Percentiles rank a stretch among this genome's conserved stretches.
Evolutionary conservation across 1,140 invertebrate genomes (phyloP).

Genomic region (Drosophila nikananu): DNA sequence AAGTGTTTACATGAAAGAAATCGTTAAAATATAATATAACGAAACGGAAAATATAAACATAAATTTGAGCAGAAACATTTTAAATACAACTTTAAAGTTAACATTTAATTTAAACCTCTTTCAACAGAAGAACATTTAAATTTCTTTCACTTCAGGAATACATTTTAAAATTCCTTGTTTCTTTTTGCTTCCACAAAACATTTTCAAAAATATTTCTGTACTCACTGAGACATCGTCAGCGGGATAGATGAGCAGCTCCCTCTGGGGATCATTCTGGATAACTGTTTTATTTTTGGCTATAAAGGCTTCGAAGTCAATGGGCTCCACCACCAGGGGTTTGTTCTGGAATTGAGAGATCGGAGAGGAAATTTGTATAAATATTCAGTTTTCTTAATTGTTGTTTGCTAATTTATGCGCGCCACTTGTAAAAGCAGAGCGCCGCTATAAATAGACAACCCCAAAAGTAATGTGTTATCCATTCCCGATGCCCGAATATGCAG

Average conservation of each 20-base stretch:
- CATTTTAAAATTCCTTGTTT: neutral
- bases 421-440: constrained; percentile 70
- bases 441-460: constrained; percentile 44
- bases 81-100: neutral
- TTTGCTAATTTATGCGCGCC: constrained; percentile 76
- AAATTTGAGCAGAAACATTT: neutral
- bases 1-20: neutral
- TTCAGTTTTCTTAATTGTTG: constrained; percentile 26
- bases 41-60: neutral
- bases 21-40: neutral
- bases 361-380: constrained; percentile 6
- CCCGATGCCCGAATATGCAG: constrained; percentile 36
- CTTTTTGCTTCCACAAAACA: neutral
- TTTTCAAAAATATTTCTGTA: constrained; percentile 51
- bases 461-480: constrained; percentile 26
- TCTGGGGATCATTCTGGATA: constrained; percentile 96
- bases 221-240: constrained; percentile 96
- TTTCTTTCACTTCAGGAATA: neutral
- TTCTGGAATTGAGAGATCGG: constrained; percentile 87
- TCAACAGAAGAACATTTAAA: neutral
- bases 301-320: constrained; percentile 96
- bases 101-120: neutral
- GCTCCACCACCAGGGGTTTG: constrained; percentile 92
- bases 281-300: constrained; percentile 95
- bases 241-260: constrained; percentile 95